Evolutionary conservation across 2,888 invertebrate genomes (phyloP).

Genomic region (Blera fallax): DNA sequence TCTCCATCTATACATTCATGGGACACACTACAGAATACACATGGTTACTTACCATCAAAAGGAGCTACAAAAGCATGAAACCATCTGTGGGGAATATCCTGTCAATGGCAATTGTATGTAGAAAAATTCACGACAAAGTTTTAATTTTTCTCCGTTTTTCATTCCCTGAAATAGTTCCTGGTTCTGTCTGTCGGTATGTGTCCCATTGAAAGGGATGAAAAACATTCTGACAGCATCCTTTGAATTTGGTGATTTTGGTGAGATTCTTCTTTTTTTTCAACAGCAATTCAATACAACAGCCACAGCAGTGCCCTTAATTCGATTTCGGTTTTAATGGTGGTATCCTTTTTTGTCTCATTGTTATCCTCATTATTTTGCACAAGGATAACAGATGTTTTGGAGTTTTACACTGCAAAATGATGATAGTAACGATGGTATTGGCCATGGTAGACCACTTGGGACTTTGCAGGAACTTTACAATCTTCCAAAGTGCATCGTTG

Average conservation of each 20-base stretch:
- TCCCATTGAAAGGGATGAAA: not conserved
- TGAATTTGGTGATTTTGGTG: not conserved
- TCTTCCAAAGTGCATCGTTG: not conserved
- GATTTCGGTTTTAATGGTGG: not conserved
- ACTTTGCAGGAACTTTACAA: not conserved
- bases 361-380: slow-evolving; percentile 6
- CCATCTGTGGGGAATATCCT: slow-evolving; percentile 45
- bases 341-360: slow-evolving; percentile 6
- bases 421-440: not conserved
- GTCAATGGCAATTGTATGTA: slow-evolving; percentile 50
- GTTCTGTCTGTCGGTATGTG: not conserved
- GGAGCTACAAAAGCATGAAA: not conserved
- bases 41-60: slow-evolving; percentile 14
- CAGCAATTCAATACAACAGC: not conserved
- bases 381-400: slow-evolving; percentile 17
- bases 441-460: not conserved
- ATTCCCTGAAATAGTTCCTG: not conserved
- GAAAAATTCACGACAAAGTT: slow-evolving; percentile 41
- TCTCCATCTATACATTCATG: not conserved
- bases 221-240: not conserved
- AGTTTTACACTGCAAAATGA: not conserved
- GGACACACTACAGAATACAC: not conserved
- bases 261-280: not conserved
- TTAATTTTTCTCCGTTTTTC: not conserved
- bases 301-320: slow-evolving; percentile 20